A percentile compares a stretch with the other conserved stretches of the same genome.
phyloP scores from a whole-genome alignment of 1,140 invertebrate genomes.

The Subanguina moxae region DNA sequence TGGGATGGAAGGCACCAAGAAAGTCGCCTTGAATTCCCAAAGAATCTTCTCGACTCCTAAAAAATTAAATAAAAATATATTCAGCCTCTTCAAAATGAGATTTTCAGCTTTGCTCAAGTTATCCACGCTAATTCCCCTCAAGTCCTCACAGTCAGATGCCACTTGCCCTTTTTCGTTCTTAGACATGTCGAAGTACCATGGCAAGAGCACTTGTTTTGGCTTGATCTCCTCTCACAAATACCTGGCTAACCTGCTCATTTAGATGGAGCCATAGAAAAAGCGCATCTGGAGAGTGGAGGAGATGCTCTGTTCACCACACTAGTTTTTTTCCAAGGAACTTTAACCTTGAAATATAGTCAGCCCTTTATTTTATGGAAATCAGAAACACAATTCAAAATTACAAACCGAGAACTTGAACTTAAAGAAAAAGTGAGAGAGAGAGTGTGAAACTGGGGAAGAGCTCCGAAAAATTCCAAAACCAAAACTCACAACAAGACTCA shows the following conservation, averaged over 20 bases:
- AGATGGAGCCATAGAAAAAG: constrained; percentile 21
- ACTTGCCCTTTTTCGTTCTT: constrained; percentile 17
- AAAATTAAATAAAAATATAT: constrained; percentile 2
- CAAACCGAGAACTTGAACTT: no score
- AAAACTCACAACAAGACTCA: no score
- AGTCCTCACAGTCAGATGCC: constrained; percentile 16
- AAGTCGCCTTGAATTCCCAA: constrained; percentile 20
- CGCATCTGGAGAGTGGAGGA: constrained; percentile 10
- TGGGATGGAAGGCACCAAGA: constrained; percentile 26
- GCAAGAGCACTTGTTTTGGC: constrained; percentile 25
- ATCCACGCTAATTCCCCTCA: constrained; percentile 6
- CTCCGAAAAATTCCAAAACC: no score
- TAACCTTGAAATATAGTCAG: no score
- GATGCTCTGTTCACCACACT: no score
- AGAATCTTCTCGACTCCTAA: constrained; percentile 12
- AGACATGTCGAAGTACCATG: constrained; percentile 27
- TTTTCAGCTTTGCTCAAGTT: constrained; percentile 13
- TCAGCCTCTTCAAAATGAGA: constrained; percentile 14
- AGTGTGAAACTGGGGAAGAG: no score
- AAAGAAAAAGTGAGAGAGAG: no score
- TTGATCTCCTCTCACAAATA: background rate
- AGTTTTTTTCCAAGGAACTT: no score
- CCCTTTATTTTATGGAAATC: no score
- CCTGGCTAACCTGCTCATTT: constrained; percentile 9
- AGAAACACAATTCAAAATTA: no score